Base-by-base conservation (phyloP, 2,888 invertebrate genomes). In the Andrena bucephala region DNA sequence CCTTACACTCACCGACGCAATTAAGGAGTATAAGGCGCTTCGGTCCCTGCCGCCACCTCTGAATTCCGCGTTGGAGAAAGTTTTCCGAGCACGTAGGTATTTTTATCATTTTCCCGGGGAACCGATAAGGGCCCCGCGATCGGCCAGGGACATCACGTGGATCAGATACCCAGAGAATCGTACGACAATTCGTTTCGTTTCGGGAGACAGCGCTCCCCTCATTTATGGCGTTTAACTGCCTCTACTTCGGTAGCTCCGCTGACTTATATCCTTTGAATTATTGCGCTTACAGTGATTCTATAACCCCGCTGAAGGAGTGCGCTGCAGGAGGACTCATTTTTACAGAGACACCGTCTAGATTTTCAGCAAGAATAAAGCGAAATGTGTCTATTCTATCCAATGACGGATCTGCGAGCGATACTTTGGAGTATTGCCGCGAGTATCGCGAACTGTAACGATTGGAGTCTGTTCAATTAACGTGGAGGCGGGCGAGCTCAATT, bases 1-100 rank as follows among this genome's bases (percentile, higher is more conserved):
- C 88, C 89, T 92, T 90, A 91, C 86, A 86, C 87, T 86, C 81
- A 81, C 70, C 83, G 85, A 70, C 77, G 89, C 87, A 90, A 90
- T 90, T 90, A 89, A 85, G 83, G 78, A 83, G 81, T 87, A 80
- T 85, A 88, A 88, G 85, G 84, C 75, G 73, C 36, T 73, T 75
- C 81, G 81, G 74, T 27, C 57, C 36, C 29, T 16, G 16, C 24
- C 65, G 16, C 54, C 73, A 54, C 24, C 60, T 42, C 54, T 24
- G 68, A 80, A 82, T 68, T 76, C 27, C 78, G 59, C 48, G 60
- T 52, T 70, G 62, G 48, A 52, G 54, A 83, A 73, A 85, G 84
- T 88, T 88, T 88, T 85, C 82, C 66, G 54, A 60, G 71, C 85
- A 81, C 85, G 82, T 79, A 83, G 83, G 67, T 81, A 85, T 87